phyloP scores from a whole-genome alignment of 2,888 invertebrate species.

The Pristionchus entomophagus region DNA sequence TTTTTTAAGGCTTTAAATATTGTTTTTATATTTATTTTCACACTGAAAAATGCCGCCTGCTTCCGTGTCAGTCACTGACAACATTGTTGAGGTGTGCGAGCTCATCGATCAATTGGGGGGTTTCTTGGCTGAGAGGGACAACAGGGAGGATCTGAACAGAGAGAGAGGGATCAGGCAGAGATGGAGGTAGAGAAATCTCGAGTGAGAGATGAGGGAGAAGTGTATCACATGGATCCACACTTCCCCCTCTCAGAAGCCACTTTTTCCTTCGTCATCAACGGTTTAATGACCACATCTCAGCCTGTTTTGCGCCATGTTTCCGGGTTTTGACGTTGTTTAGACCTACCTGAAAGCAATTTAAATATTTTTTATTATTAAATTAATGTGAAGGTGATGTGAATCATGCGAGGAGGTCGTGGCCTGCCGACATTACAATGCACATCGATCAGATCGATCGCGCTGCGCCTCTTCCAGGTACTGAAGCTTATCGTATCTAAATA shows the following conservation, averaged over 20 bases:
- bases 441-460: not conserved
- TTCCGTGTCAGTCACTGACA: not conserved
- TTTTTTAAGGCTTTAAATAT: not conserved
- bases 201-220: conserved; percentile 8
- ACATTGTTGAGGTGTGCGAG: not conserved
- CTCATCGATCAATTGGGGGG: conserved; percentile 28
- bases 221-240: conserved; percentile 37
- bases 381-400: conserved; percentile 9
- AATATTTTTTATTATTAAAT: not conserved
- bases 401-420: not conserved
- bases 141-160: not conserved
- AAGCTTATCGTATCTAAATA: too few relatives aligned
- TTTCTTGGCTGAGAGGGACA: conserved; percentile 8
- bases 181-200: conserved; percentile 35
- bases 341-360: not conserved
- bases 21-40: not conserved
- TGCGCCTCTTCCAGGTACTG: conserved; percentile 29
- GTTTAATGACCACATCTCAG: not conserved
- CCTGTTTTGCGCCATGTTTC: not conserved
- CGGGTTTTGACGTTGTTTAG: not conserved
- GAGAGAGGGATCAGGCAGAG: not conserved
- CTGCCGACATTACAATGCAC: not conserved
- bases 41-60: not conserved
- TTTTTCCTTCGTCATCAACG: not conserved
- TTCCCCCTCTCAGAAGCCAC: not conserved